Base-by-base conservation (phyloP, 2,113 vertebrate genomes). In the Oreocharis arfaki region DNA sequence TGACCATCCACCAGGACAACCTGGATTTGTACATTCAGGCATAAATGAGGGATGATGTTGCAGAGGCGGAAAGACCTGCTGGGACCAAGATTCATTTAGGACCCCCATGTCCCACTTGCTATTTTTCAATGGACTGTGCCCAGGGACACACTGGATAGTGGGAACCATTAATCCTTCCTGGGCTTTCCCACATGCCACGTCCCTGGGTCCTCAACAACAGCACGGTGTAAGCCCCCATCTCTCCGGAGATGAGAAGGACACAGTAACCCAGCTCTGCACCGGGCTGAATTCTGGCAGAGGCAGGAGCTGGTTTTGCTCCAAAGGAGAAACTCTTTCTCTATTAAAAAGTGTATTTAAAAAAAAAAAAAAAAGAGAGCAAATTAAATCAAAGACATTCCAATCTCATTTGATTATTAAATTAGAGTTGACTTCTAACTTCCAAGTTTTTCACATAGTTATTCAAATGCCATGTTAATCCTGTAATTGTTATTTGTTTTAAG, bases 81-180 rank as follows among this genome's bases (percentile, higher is more conserved):
- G 67, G 39, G 28, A 61, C 17, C 15, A 70, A 74, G 28, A 16
- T 13, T 37, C 3, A 0, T 61, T 87, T 46, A 13, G 22, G 32
- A 77, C 26, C 17, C 10, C 13, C 5, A 7, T 27, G 14, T 47
- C 19, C 23, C 4, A 7, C 2, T 5, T 57, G 22, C 33, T 73
- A 37, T 24, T 87, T 78, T 69, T 56, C n/a, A 41, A 0, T 44
- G n/a, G 22, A 13, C 24, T 41, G 11, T 32, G 26, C 28, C 27
- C 3, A 1, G 28, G 26, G 17, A 49, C 28, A 53, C 42, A 37
- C 1, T 0, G 3, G 11, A 47, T 15, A 0, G 0, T 0, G 0
- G 47, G 28, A 91, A 5, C 26, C 33, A 14, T 4, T 0, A 74
- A 74, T 26, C 16, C 18, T 44, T 83, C 57, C 49, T 49, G 24